These are phyloP conservation scores for Zygogramma bicolorata DNA, from an alignment of 2,888 invertebrate species.

Conservation along the genomic window DNA sequence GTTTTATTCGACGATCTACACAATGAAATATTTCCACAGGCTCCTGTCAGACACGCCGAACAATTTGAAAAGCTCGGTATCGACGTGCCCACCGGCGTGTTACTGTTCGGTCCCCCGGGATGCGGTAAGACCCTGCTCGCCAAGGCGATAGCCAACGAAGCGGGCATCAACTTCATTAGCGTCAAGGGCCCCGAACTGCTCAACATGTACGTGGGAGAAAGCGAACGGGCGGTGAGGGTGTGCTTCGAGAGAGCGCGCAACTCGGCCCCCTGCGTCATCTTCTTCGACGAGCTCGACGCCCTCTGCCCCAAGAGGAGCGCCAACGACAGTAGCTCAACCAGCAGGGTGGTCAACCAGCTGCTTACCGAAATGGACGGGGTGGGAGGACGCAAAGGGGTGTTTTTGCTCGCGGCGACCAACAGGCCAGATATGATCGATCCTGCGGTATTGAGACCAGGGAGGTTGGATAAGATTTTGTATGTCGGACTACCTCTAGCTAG, in stretches of 20 bases:
- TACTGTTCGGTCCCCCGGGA: constrained; percentile 97
- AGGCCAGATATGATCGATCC: constrained; percentile 97
- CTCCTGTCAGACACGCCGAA: constrained; percentile 90
- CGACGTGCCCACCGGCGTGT: constrained; percentile 86
- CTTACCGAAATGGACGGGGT: constrained; percentile 99
- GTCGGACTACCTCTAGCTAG: constrained; percentile 86
- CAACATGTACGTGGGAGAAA: constrained; percentile 99
- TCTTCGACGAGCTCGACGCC: constrained; percentile 98
- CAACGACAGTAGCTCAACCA: constrained; percentile 23
- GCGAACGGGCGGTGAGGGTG: constrained; percentile 95
- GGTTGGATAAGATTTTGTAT: constrained; percentile 90
- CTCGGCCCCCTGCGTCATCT: constrained; percentile 97
- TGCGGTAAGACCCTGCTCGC: constrained; percentile 96
- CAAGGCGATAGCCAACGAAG: constrained; percentile 98
- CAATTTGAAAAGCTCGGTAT: constrained; percentile 84
- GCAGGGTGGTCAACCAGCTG: constrained; percentile 88
- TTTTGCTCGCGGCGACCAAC: constrained; percentile 96
- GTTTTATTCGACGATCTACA: no score
- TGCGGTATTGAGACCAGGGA: constrained; percentile 89
- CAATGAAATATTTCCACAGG: no score
- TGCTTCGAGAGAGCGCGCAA: constrained; percentile 95
- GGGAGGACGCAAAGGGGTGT: constrained; percentile 91
- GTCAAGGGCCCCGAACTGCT: constrained; percentile 98
- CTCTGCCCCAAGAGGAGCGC: constrained; percentile 84
- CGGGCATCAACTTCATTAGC: constrained; percentile 98